Base-by-base conservation (phyloP, 2,888 invertebrate genomes). In the Drosophila neotestacea region DNA sequence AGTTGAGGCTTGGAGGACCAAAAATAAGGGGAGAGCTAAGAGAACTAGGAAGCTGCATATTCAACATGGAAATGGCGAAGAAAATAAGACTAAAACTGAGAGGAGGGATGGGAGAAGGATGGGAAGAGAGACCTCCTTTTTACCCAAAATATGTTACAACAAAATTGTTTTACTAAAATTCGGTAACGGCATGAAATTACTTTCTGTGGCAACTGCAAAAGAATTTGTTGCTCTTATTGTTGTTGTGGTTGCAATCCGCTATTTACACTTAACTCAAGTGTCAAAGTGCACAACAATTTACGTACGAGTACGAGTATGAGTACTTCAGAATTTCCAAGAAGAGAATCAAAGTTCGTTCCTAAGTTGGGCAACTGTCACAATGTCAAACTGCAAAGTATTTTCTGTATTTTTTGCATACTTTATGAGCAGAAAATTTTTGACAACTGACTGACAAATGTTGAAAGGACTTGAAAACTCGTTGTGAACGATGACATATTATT, bases 371-470 rank as follows among this genome's bases (percentile, higher is more conserved):
- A 67, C 62, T 67, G 67, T 60, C 79, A 60, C 47, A 66, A 44
- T 55, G 54, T 71, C 44, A 46, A 32, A n/a, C 16, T 42, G 39
- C 28, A 39, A 51, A 52, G 52, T 39, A 39, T 39, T 52, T 10
- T 22, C 10, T 28, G 7, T n/a, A 9, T 38, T 58, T 13, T 30
- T 39, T 55, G 52, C 54, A 81, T 56, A 50, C 66, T 79, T 64
- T 36, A 64, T 54, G 47, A 38, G 30, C 38, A 11, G 6, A 46
- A 46, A 44, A 51, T 27, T 56, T 63, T 58, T 51, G 65, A 55
- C 61, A 83, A 48, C 62, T 86, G 81, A 86, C 76, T 86, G 86
- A 73, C 66, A 66, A 56, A 74, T 60, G 62, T 41, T 61, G 16
- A 54, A 70, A 64, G 55, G 36, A 55, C 64, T 71, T 56, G 59